Percentiles rank a stretch among this genome's conserved stretches.
phyloP scores from a whole-genome alignment of 2,888 invertebrate species.

The Drosophila paramelanica region DNA sequence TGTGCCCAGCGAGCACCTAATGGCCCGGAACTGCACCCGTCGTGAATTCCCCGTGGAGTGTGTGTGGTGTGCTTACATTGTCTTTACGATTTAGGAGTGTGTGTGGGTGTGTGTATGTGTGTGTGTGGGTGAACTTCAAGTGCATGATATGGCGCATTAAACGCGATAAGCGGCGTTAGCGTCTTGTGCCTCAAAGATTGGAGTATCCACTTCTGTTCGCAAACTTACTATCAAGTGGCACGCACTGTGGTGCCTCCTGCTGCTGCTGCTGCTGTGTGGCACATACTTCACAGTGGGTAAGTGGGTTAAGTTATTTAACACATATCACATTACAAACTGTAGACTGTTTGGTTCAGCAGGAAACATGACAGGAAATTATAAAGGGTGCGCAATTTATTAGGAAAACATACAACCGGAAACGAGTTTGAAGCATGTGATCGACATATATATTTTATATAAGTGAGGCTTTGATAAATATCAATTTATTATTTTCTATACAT shows the following conservation, averaged over 20 bases:
- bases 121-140: slow-evolving; percentile 30
- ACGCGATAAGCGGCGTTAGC: slow-evolving; percentile 61
- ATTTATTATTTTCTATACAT: too few relatives aligned
- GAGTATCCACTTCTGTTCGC: slow-evolving; percentile 31
- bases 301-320: slow-evolving; percentile 42
- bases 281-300: slow-evolving; percentile 27
- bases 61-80: slow-evolving; percentile 26
- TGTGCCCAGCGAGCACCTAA: slow-evolving; percentile 63
- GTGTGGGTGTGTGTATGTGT: slow-evolving; percentile 3
- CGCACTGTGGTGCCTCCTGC: slow-evolving; percentile 34
- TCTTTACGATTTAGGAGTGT: slow-evolving; percentile 15
- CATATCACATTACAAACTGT: slow-evolving; percentile 21
- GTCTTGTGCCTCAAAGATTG: slow-evolving; percentile 29
- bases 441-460: neutral
- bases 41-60: slow-evolving; percentile 23
- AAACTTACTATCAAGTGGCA: slow-evolving; percentile 34
- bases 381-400: slow-evolving; percentile 1
- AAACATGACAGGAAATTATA: slow-evolving; percentile 12
- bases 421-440: neutral
- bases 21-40: slow-evolving; percentile 57
- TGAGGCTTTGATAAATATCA: neutral
- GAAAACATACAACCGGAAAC: neutral
- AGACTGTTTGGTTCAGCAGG: slow-evolving; percentile 3
- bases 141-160: slow-evolving; percentile 65
- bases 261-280: neutral